Evolutionary conservation across 2,797 vertebrate species (phyloP).

Genomic region (Coregonus ussuriensis): DNA sequence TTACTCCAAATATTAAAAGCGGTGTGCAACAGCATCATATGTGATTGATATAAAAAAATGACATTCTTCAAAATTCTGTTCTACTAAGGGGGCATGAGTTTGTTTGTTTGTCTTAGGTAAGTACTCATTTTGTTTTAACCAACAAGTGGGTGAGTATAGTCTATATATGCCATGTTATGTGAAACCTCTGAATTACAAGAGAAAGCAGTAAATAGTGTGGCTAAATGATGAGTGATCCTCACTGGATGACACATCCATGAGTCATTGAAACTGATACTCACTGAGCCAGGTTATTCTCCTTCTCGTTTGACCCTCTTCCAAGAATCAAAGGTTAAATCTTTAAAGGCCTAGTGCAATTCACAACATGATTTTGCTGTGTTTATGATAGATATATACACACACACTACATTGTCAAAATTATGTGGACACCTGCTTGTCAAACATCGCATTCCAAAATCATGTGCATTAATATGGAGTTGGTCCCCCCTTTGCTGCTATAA

Average conservation of each 20-base stretch:
- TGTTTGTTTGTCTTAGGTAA: neutral
- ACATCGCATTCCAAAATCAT: too few species aligned
- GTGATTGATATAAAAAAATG: too few species aligned
- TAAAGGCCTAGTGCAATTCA: too few species aligned
- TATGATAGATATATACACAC: too few species aligned
- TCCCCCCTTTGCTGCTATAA: too few species aligned
- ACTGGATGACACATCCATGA: neutral
- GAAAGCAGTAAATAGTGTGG: neutral
- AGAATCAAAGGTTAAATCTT: neutral
- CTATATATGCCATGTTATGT: neutral
- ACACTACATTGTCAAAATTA: too few species aligned
- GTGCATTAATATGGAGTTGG: too few species aligned
- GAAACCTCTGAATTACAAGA: neutral
- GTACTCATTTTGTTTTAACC: neutral
- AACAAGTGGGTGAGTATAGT: neutral
- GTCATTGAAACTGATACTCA: neutral
- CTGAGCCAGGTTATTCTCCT: neutral
- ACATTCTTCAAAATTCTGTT: neutral
- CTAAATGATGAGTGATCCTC: neutral
- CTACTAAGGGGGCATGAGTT: neutral
- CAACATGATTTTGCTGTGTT: too few species aligned
- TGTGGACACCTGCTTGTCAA: too few species aligned
- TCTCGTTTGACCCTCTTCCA: neutral
- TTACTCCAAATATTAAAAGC: neutral
- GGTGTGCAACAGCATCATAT: neutral